Evolutionary conservation across 2,797 vertebrate genomes (phyloP).

Genomic region (Sebastes taczanowskii): DNA sequence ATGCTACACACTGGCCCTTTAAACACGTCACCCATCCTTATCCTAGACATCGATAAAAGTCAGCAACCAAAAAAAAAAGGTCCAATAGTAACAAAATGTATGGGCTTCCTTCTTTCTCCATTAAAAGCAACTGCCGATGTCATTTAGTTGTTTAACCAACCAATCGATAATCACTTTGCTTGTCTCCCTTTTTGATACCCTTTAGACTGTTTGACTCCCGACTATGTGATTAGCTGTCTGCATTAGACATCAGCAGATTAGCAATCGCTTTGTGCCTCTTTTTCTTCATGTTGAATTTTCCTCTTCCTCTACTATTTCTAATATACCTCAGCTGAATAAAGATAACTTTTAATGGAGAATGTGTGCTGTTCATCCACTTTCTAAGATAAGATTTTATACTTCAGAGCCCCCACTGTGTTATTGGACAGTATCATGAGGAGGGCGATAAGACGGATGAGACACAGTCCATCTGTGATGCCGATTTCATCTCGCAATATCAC

Average conservation of each 20-base stretch:
- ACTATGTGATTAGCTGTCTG: constrained; percentile 27
- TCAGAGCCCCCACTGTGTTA: constrained; percentile 13
- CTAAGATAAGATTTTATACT: constrained; percentile 49
- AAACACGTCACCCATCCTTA: not conserved
- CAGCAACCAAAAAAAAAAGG: not conserved
- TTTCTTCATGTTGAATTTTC: constrained; percentile 16
- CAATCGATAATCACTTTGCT: constrained; percentile 53
- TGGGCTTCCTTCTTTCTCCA: constrained; percentile 26
- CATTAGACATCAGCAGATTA: constrained; percentile 26
- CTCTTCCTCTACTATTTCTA: constrained; percentile 19
- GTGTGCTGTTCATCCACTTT: constrained; percentile 27
- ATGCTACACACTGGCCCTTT: not conserved
- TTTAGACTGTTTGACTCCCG: constrained; percentile 24
- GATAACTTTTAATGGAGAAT: constrained; percentile 29
- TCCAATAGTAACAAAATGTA: constrained; percentile 17
- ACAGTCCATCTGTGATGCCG: constrained; percentile 26
- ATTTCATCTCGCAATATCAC: constrained; percentile 53
- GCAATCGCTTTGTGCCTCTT: constrained; percentile 15
- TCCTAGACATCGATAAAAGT: not conserved
- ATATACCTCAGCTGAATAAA: constrained; percentile 7
- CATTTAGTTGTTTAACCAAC: constrained; percentile 57
- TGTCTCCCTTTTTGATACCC: constrained; percentile 33
- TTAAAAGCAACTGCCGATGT: constrained; percentile 47
- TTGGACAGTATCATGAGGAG: constrained; percentile 26
- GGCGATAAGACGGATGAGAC: constrained; percentile 50